Evolutionary conservation across 37 sponge, comb jelly and placozoan genomes (phyloP).

Genomic region (Beroe ovata): DNA sequence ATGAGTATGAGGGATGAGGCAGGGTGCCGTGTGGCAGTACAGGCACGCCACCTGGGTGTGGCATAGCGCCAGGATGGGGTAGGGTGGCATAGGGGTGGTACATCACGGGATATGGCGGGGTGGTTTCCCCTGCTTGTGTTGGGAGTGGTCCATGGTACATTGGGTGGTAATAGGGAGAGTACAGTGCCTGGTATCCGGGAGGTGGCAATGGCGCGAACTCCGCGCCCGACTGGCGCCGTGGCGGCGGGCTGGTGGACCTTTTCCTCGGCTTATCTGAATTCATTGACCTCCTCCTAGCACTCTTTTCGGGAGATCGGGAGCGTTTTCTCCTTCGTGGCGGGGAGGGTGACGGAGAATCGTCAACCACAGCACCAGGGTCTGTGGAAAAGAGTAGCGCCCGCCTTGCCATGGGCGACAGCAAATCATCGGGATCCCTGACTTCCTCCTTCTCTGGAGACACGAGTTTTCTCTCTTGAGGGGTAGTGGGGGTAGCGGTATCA

Average conservation of each 20-base stretch:
- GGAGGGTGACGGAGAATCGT: neutral
- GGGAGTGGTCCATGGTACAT: neutral
- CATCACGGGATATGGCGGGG: neutral
- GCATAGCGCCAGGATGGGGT: slow-evolving; percentile 20
- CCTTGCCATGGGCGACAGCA: neutral
- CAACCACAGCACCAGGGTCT: neutral
- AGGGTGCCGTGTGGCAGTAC: neutral
- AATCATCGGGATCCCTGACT: neutral
- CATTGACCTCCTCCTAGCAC: neutral
- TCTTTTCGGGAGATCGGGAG: neutral
- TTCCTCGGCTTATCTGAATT: neutral
- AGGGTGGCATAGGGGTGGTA: slow-evolving; percentile 27
- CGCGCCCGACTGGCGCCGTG: neutral
- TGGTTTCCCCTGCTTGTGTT: neutral
- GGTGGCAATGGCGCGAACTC: neutral
- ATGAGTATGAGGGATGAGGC: neutral
- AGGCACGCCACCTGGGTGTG: slow-evolving; percentile 18
- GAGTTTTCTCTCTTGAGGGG: neutral
- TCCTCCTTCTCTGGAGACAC: neutral
- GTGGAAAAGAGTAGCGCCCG: neutral
- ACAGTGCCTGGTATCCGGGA: neutral
- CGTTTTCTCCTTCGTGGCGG: neutral
- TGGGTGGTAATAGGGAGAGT: neutral
- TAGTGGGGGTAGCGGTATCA: neutral
- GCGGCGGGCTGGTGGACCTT: neutral